phyloP scores from a whole-genome alignment of 2,888 invertebrate species.

The Cephus pulcher region DNA sequence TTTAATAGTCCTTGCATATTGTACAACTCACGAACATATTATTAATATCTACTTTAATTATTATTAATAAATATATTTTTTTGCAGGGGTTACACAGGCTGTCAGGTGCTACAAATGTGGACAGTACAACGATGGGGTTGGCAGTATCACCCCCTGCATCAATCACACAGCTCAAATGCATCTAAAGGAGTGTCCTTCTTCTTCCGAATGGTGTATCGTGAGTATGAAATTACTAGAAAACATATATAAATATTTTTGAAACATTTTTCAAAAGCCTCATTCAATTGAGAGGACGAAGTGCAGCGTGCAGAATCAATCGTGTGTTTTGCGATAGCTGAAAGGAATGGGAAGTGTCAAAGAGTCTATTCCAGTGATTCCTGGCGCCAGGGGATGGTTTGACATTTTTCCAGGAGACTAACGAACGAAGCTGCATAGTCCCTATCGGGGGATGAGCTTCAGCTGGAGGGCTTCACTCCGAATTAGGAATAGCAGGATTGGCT shows the following conservation, averaged over 20 bases:
- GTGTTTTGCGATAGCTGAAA: background rate
- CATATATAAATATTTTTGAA: too few species aligned
- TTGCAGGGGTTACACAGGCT: slow-evolving; percentile 64
- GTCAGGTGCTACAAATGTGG: slow-evolving; percentile 83
- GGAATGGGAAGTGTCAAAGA: background rate
- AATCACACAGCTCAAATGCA: slow-evolving; percentile 77
- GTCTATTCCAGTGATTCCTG: slow-evolving; percentile 19
- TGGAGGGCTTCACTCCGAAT: too few species aligned
- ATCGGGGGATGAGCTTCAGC: background rate
- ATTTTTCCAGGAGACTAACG: slow-evolving; percentile 49
- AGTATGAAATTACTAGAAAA: slow-evolving; percentile 66
- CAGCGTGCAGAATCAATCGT: background rate
- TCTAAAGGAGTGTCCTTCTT: slow-evolving; percentile 76
- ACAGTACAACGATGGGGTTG: slow-evolving; percentile 87
- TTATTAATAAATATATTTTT: background rate
- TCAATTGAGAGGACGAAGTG: too few species aligned
- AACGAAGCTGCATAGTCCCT: slow-evolving; percentile 34
- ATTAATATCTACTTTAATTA: too few species aligned
- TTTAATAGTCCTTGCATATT: too few species aligned
- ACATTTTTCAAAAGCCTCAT: too few species aligned
- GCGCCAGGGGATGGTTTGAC: slow-evolving; percentile 49
- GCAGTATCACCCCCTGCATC: slow-evolving; percentile 86
- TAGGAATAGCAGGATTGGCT: background rate
- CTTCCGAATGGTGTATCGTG: slow-evolving; percentile 80
- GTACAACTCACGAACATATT: too few species aligned